Evolutionary conservation across 2,888 invertebrate genomes (phyloP), one percentile per base, ranked within the genome.

Genomic region (Drosophila helvetica): DNA sequence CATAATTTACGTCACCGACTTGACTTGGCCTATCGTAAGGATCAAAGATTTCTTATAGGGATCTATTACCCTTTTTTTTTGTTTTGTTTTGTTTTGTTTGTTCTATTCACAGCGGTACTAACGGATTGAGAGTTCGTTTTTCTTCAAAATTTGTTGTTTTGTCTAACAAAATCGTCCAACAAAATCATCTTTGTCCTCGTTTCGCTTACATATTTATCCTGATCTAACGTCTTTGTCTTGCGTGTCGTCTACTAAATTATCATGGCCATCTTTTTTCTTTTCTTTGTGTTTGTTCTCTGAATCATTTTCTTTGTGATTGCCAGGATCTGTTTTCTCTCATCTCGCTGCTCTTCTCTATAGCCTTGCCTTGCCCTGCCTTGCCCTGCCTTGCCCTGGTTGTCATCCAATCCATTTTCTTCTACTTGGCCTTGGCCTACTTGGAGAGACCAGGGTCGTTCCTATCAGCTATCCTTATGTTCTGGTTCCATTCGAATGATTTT

Each of bases 41-140:
- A 4, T 38, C 38, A 38, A 38, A 15, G 38, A 15, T 38, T 38
- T 38, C 38, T 15, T 15, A 15, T 15, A 1, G 15, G 6, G 6
- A 38, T 38, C 15, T 6, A 6, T n/a, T 25, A 6, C 9, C 27
- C 27, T 27, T 27, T 7, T 27, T 15, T 38, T 42, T 18, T 5
- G 10, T 27, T 22, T 22, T 42, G 10, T 30, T 30, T 18, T 58
- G n/a, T n/a, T 33, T 10, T 42, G 19, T 45, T 19, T 18, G n/a
- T 15, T 12, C 45, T 30, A 51, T 58, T 58, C 53, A 51, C 58
- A 58, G 52, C 58, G 18, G 58, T 38, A 18, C 38, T 25, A 51
- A 43, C 30, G 51, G 17, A 7, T 51, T 38, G 38, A n/a, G n/a
- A 38, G 38, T 38, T 15, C 2, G 33, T 33, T 33, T 12, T 33